phyloP scores from a whole-genome alignment of 2,797 vertebrate species.

The Mormyrops attenuatus region DNA sequence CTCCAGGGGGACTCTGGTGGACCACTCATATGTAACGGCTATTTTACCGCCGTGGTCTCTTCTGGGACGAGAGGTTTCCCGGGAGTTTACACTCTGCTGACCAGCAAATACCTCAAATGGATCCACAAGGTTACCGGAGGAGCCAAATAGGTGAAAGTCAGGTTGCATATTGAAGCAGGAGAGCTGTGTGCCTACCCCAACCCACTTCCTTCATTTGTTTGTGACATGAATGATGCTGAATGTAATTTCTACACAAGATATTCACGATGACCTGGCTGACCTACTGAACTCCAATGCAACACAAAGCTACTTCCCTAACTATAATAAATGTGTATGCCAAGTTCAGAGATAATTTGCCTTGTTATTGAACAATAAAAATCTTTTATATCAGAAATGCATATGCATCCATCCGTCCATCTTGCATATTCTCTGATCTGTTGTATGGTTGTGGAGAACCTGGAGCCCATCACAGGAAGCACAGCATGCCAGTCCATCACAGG shows the following conservation, averaged over 20 bases:
- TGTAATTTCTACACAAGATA: background rate
- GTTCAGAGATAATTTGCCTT: background rate
- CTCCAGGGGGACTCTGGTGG: constrained; percentile 24
- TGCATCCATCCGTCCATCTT: background rate
- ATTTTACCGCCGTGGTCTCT: background rate
- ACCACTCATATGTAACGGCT: constrained; percentile 3
- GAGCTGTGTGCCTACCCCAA: background rate
- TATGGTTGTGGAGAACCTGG: background rate
- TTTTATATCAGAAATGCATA: background rate
- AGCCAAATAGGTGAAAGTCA: background rate
- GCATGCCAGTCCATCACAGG: background rate
- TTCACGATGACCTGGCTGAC: background rate
- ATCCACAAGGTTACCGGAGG: constrained; percentile 14
- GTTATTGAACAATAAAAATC: background rate
- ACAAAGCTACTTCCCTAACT: background rate
- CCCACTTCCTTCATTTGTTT: background rate
- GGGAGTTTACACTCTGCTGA: constrained; percentile 21
- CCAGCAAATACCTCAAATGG: constrained; percentile 15
- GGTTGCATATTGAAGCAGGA: background rate
- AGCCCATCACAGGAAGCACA: background rate
- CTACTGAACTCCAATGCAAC: background rate
- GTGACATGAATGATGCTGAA: background rate
- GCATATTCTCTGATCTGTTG: background rate
- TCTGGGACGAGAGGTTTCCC: background rate
- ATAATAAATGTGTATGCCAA: background rate